Conservation (phyloP, 1,140 invertebrate genomes). For the Drosophila cardini region DNA sequence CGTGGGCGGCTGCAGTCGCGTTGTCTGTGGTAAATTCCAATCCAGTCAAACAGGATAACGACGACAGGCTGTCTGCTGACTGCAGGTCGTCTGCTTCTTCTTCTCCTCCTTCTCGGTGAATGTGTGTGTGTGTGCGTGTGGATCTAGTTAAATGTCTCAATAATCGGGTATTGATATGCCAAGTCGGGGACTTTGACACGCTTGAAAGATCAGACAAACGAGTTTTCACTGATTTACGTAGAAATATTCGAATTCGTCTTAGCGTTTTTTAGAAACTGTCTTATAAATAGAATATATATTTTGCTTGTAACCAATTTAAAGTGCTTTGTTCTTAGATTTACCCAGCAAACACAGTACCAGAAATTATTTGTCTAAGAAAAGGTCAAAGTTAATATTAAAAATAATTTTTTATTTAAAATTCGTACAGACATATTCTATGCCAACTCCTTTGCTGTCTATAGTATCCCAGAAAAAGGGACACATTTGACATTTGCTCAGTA, state of each 20-base stretch:
- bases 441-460: conserved; percentile 1
- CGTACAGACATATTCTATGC: background rate
- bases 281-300: background rate
- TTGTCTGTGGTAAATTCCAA: conserved; percentile 56
- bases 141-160: conserved; percentile 12
- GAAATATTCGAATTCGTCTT: background rate
- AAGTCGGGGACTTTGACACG: conserved; percentile 30
- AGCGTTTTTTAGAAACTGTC: background rate
- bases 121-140: background rate
- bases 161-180: conserved; percentile 56
- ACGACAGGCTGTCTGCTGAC: conserved; percentile 69
- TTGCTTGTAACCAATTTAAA: background rate
- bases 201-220: conserved; percentile 56
- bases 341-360: no score
- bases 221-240: background rate
- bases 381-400: no score
- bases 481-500: conserved; percentile 53
- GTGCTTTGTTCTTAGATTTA: no score
- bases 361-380: no score
- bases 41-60: conserved; percentile 20
- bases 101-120: no score
- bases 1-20: conserved; percentile 54
- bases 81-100: conserved; percentile 35
- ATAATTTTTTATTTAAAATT: no score
- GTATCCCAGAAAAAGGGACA: conserved; percentile 36